A percentile compares a stretch with the other conserved stretches of the same genome.
These are phyloP conservation scores for Alca torda DNA, from an alignment of 2,797 vertebrate species.

Conservation along the genomic window DNA sequence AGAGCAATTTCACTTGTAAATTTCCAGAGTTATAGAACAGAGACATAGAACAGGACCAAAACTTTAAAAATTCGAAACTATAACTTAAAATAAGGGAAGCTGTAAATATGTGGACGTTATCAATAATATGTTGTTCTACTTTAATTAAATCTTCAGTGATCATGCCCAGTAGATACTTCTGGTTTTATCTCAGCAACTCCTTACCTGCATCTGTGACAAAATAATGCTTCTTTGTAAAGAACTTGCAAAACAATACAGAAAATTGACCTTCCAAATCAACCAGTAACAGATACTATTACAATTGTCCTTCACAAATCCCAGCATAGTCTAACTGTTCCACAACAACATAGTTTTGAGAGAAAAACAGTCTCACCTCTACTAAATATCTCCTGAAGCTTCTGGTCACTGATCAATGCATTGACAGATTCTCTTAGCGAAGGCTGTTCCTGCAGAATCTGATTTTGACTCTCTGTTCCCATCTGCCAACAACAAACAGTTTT, in stretches of 20 bases:
- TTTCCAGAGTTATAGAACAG: neutral
- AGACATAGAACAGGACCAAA: neutral
- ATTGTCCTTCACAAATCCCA: neutral
- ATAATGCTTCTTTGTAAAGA: neutral
- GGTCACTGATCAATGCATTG: constrained; percentile 88
- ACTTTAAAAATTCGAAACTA: neutral
- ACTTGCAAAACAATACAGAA: neutral
- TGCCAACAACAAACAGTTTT: constrained; percentile 69
- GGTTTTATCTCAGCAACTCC: neutral
- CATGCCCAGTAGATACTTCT: neutral
- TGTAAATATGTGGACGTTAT: neutral
- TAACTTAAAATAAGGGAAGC: neutral
- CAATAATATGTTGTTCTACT: neutral
- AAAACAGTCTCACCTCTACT: constrained; percentile 86
- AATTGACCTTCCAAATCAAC: neutral
- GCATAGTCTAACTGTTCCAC: neutral
- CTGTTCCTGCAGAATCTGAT: constrained; percentile 89
- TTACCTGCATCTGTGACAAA: neutral
- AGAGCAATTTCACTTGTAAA: neutral
- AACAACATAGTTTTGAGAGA: neutral
- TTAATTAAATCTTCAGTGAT: neutral
- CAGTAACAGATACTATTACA: neutral
- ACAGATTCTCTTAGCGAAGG: constrained; percentile 86
- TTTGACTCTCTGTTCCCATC: constrained; percentile 89
- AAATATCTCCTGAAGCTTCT: constrained; percentile 96